Evolutionary conservation across 2,113 vertebrate species (phyloP).

Genomic region (Corythoichthys intestinalis): DNA sequence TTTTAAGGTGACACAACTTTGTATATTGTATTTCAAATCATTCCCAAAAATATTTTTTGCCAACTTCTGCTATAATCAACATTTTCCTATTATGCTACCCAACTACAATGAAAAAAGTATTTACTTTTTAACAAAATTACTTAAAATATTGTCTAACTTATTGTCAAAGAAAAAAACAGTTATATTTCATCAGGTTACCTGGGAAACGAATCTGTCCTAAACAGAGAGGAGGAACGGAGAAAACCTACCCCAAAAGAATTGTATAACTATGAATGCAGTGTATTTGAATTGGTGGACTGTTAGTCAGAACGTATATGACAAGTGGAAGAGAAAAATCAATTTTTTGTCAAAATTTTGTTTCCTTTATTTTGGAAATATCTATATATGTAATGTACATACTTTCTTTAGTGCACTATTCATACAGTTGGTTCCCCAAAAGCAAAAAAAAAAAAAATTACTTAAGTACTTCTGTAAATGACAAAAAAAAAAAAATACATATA

Average conservation of each 20-base stretch:
- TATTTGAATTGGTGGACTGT: neutral
- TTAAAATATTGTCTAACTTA: neutral
- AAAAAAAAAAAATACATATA: too few species aligned
- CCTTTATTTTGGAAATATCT: conserved; percentile 24
- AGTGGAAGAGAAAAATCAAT: conserved; percentile 26
- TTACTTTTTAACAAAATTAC: neutral
- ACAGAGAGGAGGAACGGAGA: too few species aligned
- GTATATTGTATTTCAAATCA: neutral
- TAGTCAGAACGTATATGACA: neutral
- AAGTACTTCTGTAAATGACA: too few species aligned
- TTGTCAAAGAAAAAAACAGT: neutral
- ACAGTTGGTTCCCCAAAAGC: neutral
- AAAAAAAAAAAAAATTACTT: neutral
- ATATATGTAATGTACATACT: conserved; percentile 32
- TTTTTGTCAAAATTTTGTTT: conserved; percentile 9
- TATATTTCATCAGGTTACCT: neutral
- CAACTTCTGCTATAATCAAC: neutral
- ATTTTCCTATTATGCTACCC: neutral
- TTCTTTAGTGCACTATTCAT: neutral
- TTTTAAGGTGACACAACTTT: conserved; percentile 8
- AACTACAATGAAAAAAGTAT: neutral
- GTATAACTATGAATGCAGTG: neutral
- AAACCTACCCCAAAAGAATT: too few species aligned
- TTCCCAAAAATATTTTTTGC: neutral
- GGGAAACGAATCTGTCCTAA: neutral